These are phyloP conservation scores for Pocillopora grandis DNA, from an alignment of 92 coral and sea anemone species.

Conservation along the genomic window DNA sequence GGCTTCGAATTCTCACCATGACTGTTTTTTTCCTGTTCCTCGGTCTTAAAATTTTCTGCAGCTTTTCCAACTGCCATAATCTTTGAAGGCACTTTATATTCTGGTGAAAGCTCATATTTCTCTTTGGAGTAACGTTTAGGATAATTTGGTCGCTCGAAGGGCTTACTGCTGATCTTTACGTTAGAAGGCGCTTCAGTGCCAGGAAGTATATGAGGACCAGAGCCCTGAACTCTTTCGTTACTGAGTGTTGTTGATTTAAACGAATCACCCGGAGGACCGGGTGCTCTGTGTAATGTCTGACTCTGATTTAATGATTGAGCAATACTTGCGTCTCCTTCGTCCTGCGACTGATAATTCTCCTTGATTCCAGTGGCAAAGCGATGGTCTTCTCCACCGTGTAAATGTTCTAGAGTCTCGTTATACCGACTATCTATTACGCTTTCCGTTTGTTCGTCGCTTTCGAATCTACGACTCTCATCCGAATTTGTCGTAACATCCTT, in stretches of 20 bases:
- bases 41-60: constrained; percentile 1
- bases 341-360: constrained; percentile 18
- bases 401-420: neutral
- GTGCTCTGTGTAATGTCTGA: neutral
- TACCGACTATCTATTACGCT: neutral
- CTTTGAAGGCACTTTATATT: constrained; percentile 13
- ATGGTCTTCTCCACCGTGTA: neutral
- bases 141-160: neutral
- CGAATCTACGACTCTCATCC: neutral
- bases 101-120: neutral
- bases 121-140: neutral
- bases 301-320: neutral
- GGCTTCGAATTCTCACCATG: constrained; percentile 7
- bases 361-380: constrained; percentile 19
- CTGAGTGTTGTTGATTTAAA: neutral
- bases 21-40: neutral
- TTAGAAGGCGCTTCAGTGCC: neutral
- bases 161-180: neutral
- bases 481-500: neutral
- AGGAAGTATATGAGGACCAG: neutral
- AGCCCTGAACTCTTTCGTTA: constrained; percentile 13
- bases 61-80: constrained; percentile 33
- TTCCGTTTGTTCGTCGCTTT: neutral
- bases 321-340: neutral
- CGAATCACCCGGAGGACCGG: neutral